phyloP scores from a whole-genome alignment of 2,797 vertebrate species.

The Neoniphon sammara region DNA sequence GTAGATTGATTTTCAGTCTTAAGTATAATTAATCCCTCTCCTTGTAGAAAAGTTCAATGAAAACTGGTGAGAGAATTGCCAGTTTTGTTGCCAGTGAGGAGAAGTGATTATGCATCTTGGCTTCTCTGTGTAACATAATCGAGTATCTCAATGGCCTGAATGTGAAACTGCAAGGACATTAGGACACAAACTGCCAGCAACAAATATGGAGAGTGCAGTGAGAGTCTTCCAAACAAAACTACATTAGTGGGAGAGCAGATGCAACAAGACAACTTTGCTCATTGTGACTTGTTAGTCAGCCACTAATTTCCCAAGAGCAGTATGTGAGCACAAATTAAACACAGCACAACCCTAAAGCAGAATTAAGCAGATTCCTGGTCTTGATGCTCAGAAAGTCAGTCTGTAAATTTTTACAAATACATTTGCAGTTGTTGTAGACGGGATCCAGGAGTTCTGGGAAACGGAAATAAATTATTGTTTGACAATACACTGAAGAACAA shows the following conservation, averaged over 20 bases:
- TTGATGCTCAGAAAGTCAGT: constrained; percentile 23
- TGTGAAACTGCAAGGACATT: constrained; percentile 49
- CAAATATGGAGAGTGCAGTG: constrained; percentile 24
- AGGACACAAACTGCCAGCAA: constrained; percentile 42
- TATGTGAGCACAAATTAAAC: constrained; percentile 50
- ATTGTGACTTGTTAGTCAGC: constrained; percentile 60
- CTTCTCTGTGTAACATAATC: constrained; percentile 48
- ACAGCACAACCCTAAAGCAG: constrained; percentile 25
- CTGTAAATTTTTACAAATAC: constrained; percentile 22
- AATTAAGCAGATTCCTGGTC: constrained; percentile 43
- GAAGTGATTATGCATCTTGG: constrained; percentile 35
- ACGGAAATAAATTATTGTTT: not conserved
- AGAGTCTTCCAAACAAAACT: constrained; percentile 11
- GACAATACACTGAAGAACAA: not conserved
- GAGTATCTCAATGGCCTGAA: constrained; percentile 22
- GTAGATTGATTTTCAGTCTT: constrained; percentile 14
- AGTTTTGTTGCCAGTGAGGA: not conserved
- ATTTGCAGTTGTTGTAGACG: constrained; percentile 12
- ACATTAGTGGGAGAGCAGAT: constrained; percentile 34
- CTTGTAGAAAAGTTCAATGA: not conserved
- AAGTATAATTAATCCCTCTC: constrained; percentile 6
- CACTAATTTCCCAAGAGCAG: constrained; percentile 29
- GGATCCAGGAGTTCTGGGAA: not conserved
- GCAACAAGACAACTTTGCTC: constrained; percentile 43
- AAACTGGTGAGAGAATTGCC: constrained; percentile 2